Evolutionary conservation across 1,140 invertebrate species (phyloP), one percentile per base, ranked within the genome.

Genomic region (Physella acuta): DNA sequence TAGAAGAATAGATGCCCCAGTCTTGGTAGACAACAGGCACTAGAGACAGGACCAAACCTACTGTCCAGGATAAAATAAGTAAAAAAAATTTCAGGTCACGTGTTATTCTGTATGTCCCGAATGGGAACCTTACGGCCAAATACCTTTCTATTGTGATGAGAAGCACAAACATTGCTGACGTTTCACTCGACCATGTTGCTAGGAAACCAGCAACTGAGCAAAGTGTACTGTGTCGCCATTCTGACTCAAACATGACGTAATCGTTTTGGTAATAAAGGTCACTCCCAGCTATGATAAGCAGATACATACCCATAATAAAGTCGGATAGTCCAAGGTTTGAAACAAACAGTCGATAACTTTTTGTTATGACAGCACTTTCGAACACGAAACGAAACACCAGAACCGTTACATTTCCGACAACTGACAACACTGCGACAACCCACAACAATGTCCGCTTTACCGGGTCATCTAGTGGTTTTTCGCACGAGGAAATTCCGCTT

Each of bases 181-280:
- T 30, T 56, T 73, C 71, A 39, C 71, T 74, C 3, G 89, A 90
- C 56, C 90, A 86, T 26, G 90, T 91, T 73, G 88, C 89, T 36
- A 91, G 79, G 73, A 91, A 89, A 16, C 90, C 90, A 84, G 84
- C 87, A 59, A 88, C 78, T 64, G 86, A 83, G 76, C 88, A 89
- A 16, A 88, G 79, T 3, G 71, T 70, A 64, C 86, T 88, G 30
- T 84, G 80, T 26, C 88, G 76, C 88, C 88, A 89, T 17, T 74
- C 59, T 30, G 80, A 76, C 73, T 88, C 88, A 74, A 88, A 80
- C 3, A 87, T 80, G 49, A 86, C 85, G 75, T 89, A 89, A 16
- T 84, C 82, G 5, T 88, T 88, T 30, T 88, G 80, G 75, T 88
- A 88, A 64, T 85, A 80, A 11, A 81, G 75, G 76, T 89, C 88